Base-by-base conservation (phyloP, 2,113 vertebrate genomes). In the Conger conger region DNA sequence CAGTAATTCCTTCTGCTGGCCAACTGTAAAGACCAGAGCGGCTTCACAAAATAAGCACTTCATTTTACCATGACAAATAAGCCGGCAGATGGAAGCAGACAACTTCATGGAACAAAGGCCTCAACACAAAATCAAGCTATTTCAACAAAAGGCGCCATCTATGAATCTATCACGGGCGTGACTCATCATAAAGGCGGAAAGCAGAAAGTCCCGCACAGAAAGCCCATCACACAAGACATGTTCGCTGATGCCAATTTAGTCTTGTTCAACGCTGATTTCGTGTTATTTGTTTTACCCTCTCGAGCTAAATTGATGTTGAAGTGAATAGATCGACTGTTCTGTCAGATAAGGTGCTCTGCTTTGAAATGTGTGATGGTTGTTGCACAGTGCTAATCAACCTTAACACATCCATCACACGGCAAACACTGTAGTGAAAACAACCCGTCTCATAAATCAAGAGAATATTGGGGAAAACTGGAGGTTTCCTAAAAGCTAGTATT, bases 361-460 rank as follows among this genome's bases (percentile, higher is more conserved):
- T 45, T 80, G 77, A 80, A 30, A 37, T 27, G 42, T 36, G 30
- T 17, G 53, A 35, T 15, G n/a, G 81, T 37, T 18, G 42, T 30
- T 40, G 36, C 80, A 57, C 37, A 77, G 79, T 50, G 54, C 45
- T 82, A 86, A 86, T 76, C 85, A 82, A 17, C 42, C 45, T 30
- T 40, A 73, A 50, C 23, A 36, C 45, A 83, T 42, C 82, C 63
- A 77, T 77, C 68, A 77, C 20, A 37, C 50, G 16, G n/a, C 50
- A 38, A 40, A 36, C 9, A 37, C 35, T 60, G 53, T 3, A 36
- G 27, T 35, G 15, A 36, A 53, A 60, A 35, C 30, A 9, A 53
- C 35, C 68, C 33, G 27, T 73, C 23, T 63, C 57, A 63, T 63
- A 27, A 63, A 73, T 73, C 68, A 73, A 73, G 20, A 73, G 27